Evolutionary conservation across 2,797 vertebrate genomes (phyloP).

Genomic region (Pygocentrus nattereri): DNA sequence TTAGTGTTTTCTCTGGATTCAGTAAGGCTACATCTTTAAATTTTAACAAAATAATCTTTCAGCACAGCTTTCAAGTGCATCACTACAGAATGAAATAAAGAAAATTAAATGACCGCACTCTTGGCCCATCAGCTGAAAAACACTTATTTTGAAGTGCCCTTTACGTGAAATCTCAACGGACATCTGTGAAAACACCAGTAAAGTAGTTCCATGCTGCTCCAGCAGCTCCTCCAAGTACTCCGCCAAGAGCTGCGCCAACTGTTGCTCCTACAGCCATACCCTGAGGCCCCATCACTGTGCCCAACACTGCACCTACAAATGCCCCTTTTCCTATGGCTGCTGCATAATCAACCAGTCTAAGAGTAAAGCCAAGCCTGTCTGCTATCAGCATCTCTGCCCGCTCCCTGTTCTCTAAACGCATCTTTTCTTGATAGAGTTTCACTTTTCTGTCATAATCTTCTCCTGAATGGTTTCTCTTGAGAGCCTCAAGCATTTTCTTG

Average conservation of each 20-base stretch:
- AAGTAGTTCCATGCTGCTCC: conserved; percentile 32
- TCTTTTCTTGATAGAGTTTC: conserved; percentile 5
- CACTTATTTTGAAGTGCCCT: neutral
- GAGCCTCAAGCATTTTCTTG: neutral
- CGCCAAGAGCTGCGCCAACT: conserved; percentile 48
- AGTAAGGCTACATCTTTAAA: no score
- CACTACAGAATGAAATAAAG: no score
- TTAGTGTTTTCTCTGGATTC: no score
- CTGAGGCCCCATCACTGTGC: conserved; percentile 16
- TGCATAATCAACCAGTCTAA: conserved; percentile 53
- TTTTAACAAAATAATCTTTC: no score
- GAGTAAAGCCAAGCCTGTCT: conserved; percentile 46
- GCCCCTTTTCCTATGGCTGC: conserved; percentile 55
- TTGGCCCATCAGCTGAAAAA: no score
- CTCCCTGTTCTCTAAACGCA: conserved; percentile 43
- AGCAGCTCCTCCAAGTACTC: conserved; percentile 38
- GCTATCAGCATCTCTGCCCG: conserved; percentile 49
- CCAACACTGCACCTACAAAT: conserved; percentile 13
- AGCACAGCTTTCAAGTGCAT: no score
- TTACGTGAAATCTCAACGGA: neutral
- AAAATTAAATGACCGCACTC: no score
- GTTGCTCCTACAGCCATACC: conserved; percentile 29
- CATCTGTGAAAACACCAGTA: conserved; percentile 6
- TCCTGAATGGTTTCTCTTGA: conserved; percentile 35
- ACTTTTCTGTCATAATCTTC: conserved; percentile 34